Percentiles rank a stretch among this genome's conserved stretches.
Evolutionary conservation across 2,113 vertebrate genomes (phyloP).

Genomic region (Stomatorhinus ivindoensis): DNA sequence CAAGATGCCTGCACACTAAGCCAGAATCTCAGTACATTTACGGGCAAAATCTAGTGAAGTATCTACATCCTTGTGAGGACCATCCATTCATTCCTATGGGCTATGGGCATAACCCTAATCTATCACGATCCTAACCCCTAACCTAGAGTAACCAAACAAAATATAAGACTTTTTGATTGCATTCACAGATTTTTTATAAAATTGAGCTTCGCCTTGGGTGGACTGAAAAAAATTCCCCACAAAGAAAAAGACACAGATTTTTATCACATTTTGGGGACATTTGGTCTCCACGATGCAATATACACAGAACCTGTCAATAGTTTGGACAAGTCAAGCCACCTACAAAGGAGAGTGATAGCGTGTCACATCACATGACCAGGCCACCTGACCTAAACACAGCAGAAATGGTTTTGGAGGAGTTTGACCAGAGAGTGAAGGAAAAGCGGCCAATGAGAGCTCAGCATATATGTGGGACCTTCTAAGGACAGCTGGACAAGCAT

Average conservation of each 20-base stretch:
- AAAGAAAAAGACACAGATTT: not conserved
- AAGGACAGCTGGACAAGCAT: not conserved
- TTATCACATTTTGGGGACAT: no score
- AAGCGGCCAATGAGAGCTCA: no score
- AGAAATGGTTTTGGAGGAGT: no score
- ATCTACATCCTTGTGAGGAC: not conserved
- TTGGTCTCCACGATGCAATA: no score
- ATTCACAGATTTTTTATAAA: not conserved
- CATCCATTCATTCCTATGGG: not conserved
- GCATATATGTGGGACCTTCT: no score
- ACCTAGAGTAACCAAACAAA: not conserved
- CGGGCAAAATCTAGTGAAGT: not conserved
- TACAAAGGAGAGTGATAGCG: no score
- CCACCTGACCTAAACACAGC: no score
- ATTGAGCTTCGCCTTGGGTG: no score
- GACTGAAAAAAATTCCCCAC: no score
- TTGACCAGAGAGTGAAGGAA: no score
- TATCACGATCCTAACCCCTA: not conserved
- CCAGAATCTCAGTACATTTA: not conserved
- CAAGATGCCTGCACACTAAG: not conserved
- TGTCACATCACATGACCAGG: no score
- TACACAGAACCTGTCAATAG: not conserved
- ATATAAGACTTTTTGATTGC: not conserved
- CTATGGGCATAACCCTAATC: not conserved
- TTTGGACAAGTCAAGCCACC: no score